Evolutionary conservation across 2,888 invertebrate species (phyloP).

Genomic region (Drosophila basisetae): DNA sequence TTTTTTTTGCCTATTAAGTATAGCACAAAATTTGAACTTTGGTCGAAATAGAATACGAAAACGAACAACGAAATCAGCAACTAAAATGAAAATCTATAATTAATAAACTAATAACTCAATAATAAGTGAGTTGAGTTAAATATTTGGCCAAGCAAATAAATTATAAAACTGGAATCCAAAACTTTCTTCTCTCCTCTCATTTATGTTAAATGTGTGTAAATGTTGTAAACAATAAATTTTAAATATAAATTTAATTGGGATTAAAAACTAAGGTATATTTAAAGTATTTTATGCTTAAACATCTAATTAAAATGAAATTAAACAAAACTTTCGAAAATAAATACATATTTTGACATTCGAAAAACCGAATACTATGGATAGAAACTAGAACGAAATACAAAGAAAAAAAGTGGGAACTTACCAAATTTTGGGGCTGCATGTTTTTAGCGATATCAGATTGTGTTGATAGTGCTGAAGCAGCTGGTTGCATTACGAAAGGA

Average conservation of each 20-base stretch:
- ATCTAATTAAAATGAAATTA: neutral
- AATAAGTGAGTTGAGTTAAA: neutral
- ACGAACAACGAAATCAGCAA: neutral
- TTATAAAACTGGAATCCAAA: conserved; percentile 4
- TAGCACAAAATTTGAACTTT: conserved; percentile 2
- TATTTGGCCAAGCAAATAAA: conserved; percentile 22
- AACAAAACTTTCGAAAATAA: conserved; percentile 1
- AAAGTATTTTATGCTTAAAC: neutral
- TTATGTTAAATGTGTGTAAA: neutral
- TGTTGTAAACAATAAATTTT: neutral
- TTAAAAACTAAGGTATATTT: neutral
- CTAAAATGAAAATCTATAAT: conserved; percentile 10
- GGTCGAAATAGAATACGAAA: neutral
- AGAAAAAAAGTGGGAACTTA: conserved; percentile 51
- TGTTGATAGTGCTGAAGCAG: conserved; percentile 75
- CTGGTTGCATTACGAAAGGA: conserved; percentile 80
- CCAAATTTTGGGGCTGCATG: conserved; percentile 85
- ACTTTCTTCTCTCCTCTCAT: neutral
- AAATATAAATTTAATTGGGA: neutral
- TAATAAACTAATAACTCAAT: neutral
- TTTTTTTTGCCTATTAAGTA: conserved; percentile 11
- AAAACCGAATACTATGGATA: conserved; percentile 5
- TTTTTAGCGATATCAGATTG: conserved; percentile 81
- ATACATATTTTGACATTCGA: conserved; percentile 3
- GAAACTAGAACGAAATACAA: neutral